Evolutionary conservation across 1,140 invertebrate genomes (phyloP).

Genomic region (Heliothis subflexa): DNA sequence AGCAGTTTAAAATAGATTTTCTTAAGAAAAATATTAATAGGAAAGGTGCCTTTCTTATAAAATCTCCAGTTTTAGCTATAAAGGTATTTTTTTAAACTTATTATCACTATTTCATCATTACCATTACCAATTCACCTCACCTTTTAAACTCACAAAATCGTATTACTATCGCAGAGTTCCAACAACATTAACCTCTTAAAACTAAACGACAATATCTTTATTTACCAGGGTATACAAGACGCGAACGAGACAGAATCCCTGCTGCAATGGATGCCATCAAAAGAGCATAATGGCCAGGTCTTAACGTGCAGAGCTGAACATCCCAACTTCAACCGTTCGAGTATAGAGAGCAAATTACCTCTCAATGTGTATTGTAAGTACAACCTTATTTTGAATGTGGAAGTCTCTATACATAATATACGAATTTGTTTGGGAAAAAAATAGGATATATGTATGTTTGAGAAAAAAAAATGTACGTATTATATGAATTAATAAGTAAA

Average conservation of each 20-base stretch:
- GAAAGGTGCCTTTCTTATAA: no score
- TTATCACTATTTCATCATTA: no score
- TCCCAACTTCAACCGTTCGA: constrained; percentile 89
- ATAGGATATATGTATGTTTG: no score
- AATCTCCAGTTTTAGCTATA: no score
- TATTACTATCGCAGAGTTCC: neutral
- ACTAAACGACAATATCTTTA: neutral
- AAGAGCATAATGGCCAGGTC: constrained; percentile 91
- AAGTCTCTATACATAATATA: neutral
- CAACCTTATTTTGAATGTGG: constrained; percentile 19
- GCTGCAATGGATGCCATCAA: constrained; percentile 74
- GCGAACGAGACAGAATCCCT: constrained; percentile 77
- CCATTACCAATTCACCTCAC: no score
- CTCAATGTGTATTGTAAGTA: constrained; percentile 95
- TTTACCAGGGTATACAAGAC: constrained; percentile 67
- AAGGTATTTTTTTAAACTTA: no score
- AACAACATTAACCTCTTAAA: neutral
- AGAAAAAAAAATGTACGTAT: no score
- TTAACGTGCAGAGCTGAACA: constrained; percentile 94
- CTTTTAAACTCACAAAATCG: no score
- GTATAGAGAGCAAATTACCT: constrained; percentile 92
- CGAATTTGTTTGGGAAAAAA: no score
- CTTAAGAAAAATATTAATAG: no score
- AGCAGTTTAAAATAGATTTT: no score
- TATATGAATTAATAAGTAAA: no score